These are phyloP conservation scores for Procambarus virginalis DNA, from an alignment of 1,140 invertebrate genomes.

Conservation along the genomic window DNA sequence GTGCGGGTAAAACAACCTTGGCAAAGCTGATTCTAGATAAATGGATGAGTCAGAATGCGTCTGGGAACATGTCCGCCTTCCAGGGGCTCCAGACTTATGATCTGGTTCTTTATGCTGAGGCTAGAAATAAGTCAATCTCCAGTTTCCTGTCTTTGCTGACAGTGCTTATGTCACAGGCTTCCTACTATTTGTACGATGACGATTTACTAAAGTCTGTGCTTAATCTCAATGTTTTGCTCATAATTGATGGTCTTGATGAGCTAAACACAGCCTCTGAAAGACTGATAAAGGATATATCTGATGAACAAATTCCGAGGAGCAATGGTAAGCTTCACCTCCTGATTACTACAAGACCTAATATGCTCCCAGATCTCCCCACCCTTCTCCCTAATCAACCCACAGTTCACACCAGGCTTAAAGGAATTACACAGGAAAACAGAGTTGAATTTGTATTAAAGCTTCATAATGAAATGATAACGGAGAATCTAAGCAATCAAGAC, in stretches of 20 bases:
- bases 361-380: not conserved
- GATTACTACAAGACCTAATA: slow-evolving; percentile 43
- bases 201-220: slow-evolving; percentile 30
- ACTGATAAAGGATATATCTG: slow-evolving; percentile 12
- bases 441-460: slow-evolving; percentile 36
- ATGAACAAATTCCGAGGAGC: not conserved
- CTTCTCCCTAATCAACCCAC: not conserved
- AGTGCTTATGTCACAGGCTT: slow-evolving; percentile 9
- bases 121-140: slow-evolving; percentile 16
- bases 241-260: slow-evolving; percentile 56
- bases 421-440: slow-evolving; percentile 28
- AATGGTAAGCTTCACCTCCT: slow-evolving; percentile 8
- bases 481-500: slow-evolving; percentile 10
- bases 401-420: slow-evolving; percentile 29
- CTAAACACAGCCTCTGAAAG: slow-evolving; percentile 22
- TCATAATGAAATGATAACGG: slow-evolving; percentile 43
- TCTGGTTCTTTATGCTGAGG: slow-evolving; percentile 41
- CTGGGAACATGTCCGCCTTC: not conserved
- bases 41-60: not conserved
- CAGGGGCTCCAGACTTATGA: slow-evolving; percentile 13
- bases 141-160: slow-evolving; percentile 18
- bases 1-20: slow-evolving; percentile 53
- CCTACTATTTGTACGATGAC: not conserved
- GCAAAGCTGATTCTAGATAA: slow-evolving; percentile 41
- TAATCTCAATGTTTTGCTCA: slow-evolving; percentile 13